Evolutionary conservation across 92 coral and sea anemone species (phyloP).

Genomic region (Palythoa grandiflora): DNA sequence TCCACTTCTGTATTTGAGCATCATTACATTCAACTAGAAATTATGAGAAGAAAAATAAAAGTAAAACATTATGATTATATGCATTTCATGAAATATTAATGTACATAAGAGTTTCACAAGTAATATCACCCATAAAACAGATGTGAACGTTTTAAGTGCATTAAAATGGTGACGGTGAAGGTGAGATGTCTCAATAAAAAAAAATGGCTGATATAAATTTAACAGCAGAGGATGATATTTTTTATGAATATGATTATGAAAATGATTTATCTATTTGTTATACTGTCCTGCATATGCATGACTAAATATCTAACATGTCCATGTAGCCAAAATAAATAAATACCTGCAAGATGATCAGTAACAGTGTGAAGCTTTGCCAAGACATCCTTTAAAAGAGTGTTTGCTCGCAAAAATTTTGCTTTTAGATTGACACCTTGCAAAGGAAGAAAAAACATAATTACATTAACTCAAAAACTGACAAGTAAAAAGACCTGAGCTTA

Average conservation of each 20-base stretch:
- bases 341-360: conserved; percentile 46
- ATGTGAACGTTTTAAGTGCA: neutral
- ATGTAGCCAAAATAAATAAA: conserved; percentile 4
- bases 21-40: conserved; percentile 41
- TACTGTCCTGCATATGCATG: neutral
- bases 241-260: neutral
- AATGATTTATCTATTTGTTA: neutral
- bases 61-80: conserved; percentile 1
- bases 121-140: no score
- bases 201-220: conserved; percentile 1
- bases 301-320: no score
- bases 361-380: conserved; percentile 32
- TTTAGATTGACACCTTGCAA: conserved; percentile 43
- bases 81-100: neutral
- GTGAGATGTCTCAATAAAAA: conserved; percentile 10
- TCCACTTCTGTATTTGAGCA: conserved; percentile 47
- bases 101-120: no score
- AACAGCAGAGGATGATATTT: neutral
- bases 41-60: neutral
- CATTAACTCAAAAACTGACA: conserved; percentile 11
- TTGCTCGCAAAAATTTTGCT: conserved; percentile 56
- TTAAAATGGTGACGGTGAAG: neutral
- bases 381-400: conserved; percentile 48
- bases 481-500: neutral
- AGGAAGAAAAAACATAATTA: conserved; percentile 1